phyloP scores from a whole-genome alignment of 1,140 invertebrate genomes.

The Littorina saxatilis region DNA sequence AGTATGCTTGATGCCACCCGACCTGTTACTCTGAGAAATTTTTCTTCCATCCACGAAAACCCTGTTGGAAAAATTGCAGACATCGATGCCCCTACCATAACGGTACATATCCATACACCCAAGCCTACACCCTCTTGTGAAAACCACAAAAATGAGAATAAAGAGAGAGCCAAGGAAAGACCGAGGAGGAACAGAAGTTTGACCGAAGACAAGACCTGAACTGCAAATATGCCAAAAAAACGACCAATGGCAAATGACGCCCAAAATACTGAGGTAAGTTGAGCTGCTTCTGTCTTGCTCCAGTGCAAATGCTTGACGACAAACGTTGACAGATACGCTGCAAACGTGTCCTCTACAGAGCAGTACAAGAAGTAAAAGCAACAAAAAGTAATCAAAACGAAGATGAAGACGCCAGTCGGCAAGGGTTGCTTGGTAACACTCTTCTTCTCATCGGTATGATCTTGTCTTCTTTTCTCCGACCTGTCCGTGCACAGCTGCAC shows the following conservation, averaged over 20 bases:
- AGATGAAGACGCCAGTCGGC: conserved; percentile 22
- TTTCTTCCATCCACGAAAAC: conserved; percentile 53
- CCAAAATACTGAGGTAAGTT: conserved; percentile 48
- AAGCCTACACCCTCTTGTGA: neutral
- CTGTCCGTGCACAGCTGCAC: conserved; percentile 25
- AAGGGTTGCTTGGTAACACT: conserved; percentile 34
- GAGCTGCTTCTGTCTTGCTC: conserved; percentile 44
- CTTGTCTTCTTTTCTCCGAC: conserved; percentile 14
- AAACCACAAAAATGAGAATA: conserved; percentile 35
- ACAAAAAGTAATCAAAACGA: conserved; percentile 36
- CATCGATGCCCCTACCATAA: conserved; percentile 45
- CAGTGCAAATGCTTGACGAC: conserved; percentile 49
- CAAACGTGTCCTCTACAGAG: conserved; percentile 56
- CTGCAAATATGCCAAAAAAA: conserved; percentile 49
- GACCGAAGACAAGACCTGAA: conserved; percentile 34
- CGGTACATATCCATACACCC: conserved; percentile 41
- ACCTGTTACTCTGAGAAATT: conserved; percentile 52
- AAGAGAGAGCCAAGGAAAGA: conserved; percentile 24
- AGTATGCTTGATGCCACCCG: conserved; percentile 52
- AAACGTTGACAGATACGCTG: conserved; percentile 53
- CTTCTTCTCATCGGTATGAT: neutral
- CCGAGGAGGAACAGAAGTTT: conserved; percentile 38
- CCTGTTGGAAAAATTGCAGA: conserved; percentile 51
- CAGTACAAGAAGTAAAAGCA: conserved; percentile 48
- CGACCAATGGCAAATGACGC: conserved; percentile 44